Base-by-base conservation (phyloP, 2,888 invertebrate species). In the Sipha maydis region DNA sequence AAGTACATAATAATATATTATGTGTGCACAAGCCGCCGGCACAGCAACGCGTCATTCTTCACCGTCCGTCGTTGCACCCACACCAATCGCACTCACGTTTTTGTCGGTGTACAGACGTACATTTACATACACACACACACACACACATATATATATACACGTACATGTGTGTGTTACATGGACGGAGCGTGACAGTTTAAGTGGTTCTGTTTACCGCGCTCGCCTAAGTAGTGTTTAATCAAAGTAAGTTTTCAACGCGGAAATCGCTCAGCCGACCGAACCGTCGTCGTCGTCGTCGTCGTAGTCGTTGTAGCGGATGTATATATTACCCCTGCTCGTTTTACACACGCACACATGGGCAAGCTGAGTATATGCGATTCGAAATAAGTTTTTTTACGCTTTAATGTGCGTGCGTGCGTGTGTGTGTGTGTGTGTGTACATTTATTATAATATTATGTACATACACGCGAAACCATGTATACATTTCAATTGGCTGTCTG, bases 151-250 rank as follows among this genome's bases (percentile, higher is more conserved):
- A 5, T n/a, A n/a, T n/a, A n/a, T n/a, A n/a, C n/a, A n/a, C 34
- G 34, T 34, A 34, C 4, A 34, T 34, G 34, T 34, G 34, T 34
- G 34, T 34, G 34, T 34, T 34, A 61, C 61, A 3, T 21, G 61
- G 61, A 61, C 61, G 73, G 4, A 3, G 34, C 14, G 34, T 73
- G 73, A 73, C 73, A 73, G 61, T 61, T 61, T 61, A 61, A 73
- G 73, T 38, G 73, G 38, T 75, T 25, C 25, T 25, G 38, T 41
- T 75, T 75, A 25, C 34, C 21, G 38, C 34, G 38, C 25, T 41
- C 25, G 61, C 61, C 75, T 75, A 41, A 75, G 75, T 75, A 75
- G 38, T 75, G 34, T 41, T 75, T 75, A 75, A 75, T 75, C 75
- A 41, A 25, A 41, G 38, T 75, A 41, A 75, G 75, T 75, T 75